Evolutionary conservation across 1,140 invertebrate species (phyloP).

Genomic region (Diorhabda sublineata): DNA sequence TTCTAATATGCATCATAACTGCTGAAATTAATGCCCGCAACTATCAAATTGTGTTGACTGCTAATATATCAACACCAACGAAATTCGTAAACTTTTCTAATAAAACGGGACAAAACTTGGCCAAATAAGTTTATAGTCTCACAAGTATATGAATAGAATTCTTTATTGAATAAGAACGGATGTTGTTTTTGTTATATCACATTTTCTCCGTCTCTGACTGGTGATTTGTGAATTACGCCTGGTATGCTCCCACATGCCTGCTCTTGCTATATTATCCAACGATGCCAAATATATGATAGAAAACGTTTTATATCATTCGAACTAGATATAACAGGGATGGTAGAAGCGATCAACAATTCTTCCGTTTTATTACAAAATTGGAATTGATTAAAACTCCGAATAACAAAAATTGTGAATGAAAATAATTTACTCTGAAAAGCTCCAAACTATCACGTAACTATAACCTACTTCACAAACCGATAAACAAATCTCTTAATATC

Average conservation of each 20-base stretch:
- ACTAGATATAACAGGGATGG: background rate
- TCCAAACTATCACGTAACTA: background rate
- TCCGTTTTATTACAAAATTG: background rate
- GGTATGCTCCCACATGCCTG: background rate
- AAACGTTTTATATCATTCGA: no score
- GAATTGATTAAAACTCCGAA: background rate
- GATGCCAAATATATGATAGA: background rate
- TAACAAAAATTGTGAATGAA: background rate
- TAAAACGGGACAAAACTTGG: no score
- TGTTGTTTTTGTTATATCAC: background rate
- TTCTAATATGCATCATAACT: no score
- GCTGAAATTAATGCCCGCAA: no score
- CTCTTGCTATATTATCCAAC: background rate
- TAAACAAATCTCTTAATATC: no score
- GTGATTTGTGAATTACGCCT: background rate
- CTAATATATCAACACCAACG: no score
- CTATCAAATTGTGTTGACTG: no score
- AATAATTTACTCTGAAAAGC: background rate
- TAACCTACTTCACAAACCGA: no score
- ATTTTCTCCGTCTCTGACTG: background rate
- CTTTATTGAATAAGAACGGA: background rate
- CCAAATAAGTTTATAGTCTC: no score
- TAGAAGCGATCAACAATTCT: background rate
- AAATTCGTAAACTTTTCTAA: no score
- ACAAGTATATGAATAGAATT: background rate